Percentiles rank a stretch among this genome's conserved stretches.
These are phyloP conservation scores for Polymixis flavicincta DNA, from an alignment of 2,888 invertebrate species.

Conservation along the genomic window DNA sequence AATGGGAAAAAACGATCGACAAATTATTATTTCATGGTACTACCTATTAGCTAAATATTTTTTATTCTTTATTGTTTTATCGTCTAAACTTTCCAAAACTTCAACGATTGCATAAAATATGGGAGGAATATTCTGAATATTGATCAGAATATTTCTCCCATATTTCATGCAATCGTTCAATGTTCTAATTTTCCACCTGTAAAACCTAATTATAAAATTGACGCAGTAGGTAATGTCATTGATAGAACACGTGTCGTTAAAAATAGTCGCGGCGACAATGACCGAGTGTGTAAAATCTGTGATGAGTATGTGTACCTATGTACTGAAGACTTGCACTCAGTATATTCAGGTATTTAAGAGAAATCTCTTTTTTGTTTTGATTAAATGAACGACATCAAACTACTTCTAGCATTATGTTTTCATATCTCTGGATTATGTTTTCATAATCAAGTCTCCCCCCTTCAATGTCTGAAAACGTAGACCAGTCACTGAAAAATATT, in stretches of 20 bases:
- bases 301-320: neutral
- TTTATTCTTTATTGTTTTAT: neutral
- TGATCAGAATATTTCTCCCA: neutral
- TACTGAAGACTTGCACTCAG: neutral
- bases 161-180: neutral
- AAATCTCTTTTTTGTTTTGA: conserved; percentile 17
- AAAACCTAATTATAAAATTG: conserved; percentile 46
- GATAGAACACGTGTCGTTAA: conserved; percentile 49
- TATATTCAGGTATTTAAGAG: neutral
- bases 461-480: neutral
- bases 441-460: conserved; percentile 14
- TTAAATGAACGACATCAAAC: neutral
- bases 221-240: conserved; percentile 30
- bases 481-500: conserved; percentile 5
- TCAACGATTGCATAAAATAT: neutral
- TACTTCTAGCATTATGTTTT: conserved; percentile 22
- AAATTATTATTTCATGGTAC: conserved; percentile 21
- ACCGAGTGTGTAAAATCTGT: conserved; percentile 28
- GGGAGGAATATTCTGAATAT: neutral
- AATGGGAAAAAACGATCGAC: neutral
- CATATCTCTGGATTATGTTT: conserved; percentile 16
- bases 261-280: conserved; percentile 51
- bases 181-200: conserved; percentile 5
- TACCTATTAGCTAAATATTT: conserved; percentile 8
- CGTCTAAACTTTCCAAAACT: neutral